Base-by-base conservation (phyloP, 2,888 invertebrate species). In the Nomada fucata region DNA sequence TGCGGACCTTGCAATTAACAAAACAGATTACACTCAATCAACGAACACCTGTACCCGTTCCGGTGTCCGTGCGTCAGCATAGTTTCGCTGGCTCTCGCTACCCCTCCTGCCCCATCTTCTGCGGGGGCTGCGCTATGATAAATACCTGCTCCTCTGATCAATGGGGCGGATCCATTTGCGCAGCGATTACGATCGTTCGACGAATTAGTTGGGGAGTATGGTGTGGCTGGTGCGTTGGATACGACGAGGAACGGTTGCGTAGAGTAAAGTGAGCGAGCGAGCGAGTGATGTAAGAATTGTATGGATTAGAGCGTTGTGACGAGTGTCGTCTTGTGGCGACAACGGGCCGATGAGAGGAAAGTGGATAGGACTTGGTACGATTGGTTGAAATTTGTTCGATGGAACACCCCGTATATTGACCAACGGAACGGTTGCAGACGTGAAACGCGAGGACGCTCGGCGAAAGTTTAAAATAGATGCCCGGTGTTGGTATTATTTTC, bases 11-110 rank as follows among this genome's bases (percentile, higher is more conserved):
- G 92, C 93, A 92, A 92, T 92, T 93, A 92, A 92, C 92, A 91
- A 92, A 92, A 92, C 92, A 92, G 92, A 92, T 91, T 92, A 91
- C 91, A 90, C 91, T 91, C 93, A 90, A 92, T 92, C 93, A 92
- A 89, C 90, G 88, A 88, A 89, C 91, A 88, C 89, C 91, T 88
- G 86, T 87, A 79, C 72, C 83, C 75, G 57, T 69, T 71, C 47
- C 59, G 59, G 47, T 71, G 69, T 73, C 70, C 52, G 47, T 79
- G 72, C 50, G 70, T 53, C 71, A 61, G 70, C 60, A 76, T 72
- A 61, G 76, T 87, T 82, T 76, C 82, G 65, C 57, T 53, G 70
- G 82, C 84, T 84, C 77, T 84, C 86, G 65, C 44, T 72, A 47
- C 52, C 52, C 68, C 68, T 53, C 65, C 65, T 68, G 23, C 26